A percentile compares a stretch with the other conserved stretches of the same genome.
phyloP scores from a whole-genome alignment of 1,140 invertebrate genomes.

The Phocides pigmalion region DNA sequence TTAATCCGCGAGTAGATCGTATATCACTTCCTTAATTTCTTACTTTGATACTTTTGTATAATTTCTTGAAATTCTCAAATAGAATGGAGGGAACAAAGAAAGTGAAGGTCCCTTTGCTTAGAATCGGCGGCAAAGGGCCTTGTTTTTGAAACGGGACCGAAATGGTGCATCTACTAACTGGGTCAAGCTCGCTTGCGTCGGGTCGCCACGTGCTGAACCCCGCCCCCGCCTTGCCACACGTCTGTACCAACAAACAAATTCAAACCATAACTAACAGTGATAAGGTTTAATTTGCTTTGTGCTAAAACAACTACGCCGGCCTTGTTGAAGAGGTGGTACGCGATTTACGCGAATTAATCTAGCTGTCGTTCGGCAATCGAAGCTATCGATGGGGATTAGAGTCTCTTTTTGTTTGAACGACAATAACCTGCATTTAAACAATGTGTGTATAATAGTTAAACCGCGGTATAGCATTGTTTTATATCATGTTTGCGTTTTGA shows the following conservation, averaged over 20 bases:
- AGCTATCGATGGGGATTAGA: conserved; percentile 20
- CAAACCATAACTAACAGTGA: conserved; percentile 32
- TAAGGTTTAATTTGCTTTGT: conserved; percentile 47
- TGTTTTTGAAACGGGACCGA: conserved; percentile 65
- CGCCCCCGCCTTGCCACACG: conserved; percentile 13
- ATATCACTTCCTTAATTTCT: neutral
- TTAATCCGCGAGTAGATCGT: conserved; percentile 27
- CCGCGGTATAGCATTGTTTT: conserved; percentile 18
- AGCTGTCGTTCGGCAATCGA: conserved; percentile 5
- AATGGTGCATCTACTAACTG: conserved; percentile 78
- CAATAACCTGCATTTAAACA: conserved; percentile 33
- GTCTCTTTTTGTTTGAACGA: conserved; percentile 18
- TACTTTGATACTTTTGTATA: neutral
- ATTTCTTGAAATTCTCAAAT: neutral
- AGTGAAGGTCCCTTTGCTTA: conserved; percentile 42
- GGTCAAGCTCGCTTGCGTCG: conserved; percentile 75
- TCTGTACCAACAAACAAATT: conserved; percentile 17
- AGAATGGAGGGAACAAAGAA: conserved; percentile 20
- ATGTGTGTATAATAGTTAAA: conserved; percentile 20
- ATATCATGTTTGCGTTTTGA: conserved; percentile 44
- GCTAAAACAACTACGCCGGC: conserved; percentile 38
- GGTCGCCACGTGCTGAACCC: conserved; percentile 70
- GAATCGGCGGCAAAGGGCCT: conserved; percentile 55
- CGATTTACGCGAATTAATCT: conserved; percentile 42
- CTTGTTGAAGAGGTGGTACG: conserved; percentile 49